Conservation (phyloP, 1,140 invertebrate genomes). For the Ylistrum balloti region DNA sequence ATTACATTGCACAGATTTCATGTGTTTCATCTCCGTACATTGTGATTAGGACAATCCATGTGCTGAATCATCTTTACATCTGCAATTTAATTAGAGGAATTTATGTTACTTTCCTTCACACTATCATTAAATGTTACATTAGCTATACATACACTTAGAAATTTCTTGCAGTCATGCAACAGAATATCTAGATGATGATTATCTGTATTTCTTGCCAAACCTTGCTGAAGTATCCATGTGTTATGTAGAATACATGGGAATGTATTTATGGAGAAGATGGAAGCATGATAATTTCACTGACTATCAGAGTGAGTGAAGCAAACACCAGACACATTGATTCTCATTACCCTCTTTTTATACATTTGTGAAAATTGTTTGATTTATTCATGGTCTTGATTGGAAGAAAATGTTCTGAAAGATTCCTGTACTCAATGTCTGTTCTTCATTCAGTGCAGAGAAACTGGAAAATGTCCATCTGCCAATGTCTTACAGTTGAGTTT, state of each 20-base stretch:
- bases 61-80: too few relatives aligned
- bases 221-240: not conserved
- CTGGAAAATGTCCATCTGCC: too few relatives aligned
- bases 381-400: not conserved
- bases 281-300: not conserved
- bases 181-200: not conserved
- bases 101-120: not conserved
- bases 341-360: not conserved
- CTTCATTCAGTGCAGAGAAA: too few relatives aligned
- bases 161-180: not conserved
- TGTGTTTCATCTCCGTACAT: too few relatives aligned
- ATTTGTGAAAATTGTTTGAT: not conserved
- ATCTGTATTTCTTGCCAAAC: conserved; percentile 3
- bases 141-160: not conserved
- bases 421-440: too few relatives aligned
- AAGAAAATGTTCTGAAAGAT: not conserved
- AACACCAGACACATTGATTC: not conserved
- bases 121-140: not conserved
- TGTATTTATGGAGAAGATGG: not conserved
- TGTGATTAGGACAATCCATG: too few relatives aligned
- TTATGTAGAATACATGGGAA: not conserved
- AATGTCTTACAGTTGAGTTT: too few relatives aligned
- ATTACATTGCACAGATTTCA: too few relatives aligned
- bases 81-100: too few relatives aligned
- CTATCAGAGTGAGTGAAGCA: not conserved